Evolutionary conservation across 2,888 invertebrate species (phyloP).

Genomic region (Eupeodes luniger): DNA sequence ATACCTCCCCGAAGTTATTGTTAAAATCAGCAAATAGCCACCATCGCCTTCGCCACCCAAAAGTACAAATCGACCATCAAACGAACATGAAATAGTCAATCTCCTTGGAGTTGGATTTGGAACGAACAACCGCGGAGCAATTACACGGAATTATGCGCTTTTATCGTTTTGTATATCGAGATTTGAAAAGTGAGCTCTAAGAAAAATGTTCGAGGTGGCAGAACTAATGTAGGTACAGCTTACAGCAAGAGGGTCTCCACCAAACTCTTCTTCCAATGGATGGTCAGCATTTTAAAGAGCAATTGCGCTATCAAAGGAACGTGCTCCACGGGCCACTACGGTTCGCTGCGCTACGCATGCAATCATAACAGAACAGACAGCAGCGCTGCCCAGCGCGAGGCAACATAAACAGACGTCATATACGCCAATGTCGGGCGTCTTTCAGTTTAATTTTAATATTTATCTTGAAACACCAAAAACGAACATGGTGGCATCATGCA

Average conservation of each 20-base stretch:
- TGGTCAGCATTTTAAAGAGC: constrained; percentile 7
- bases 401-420: constrained; percentile 70
- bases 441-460: background rate
- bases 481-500: constrained; percentile 76
- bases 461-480: constrained; percentile 56
- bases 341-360: constrained; percentile 72
- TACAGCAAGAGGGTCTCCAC: constrained; percentile 3
- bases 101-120: constrained; percentile 18
- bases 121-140: constrained; percentile 71
- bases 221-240: constrained; percentile 2
- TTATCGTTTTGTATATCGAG: constrained; percentile 61
- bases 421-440: constrained; percentile 32
- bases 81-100: constrained; percentile 63
- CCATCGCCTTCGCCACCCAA: constrained; percentile 58
- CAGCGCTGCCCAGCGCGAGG: constrained; percentile 7
- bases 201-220: constrained; percentile 21
- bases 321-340: constrained; percentile 61
- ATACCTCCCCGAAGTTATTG: constrained; percentile 53
- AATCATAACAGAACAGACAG: constrained; percentile 40
- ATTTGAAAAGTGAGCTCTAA: constrained; percentile 29
- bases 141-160: constrained; percentile 75
- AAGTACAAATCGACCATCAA: constrained; percentile 41
- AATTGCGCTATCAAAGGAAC: constrained; percentile 67
- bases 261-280: background rate
- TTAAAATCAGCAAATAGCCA: constrained; percentile 52